These are phyloP conservation scores for Muscina levida DNA, from an alignment of 2,888 invertebrate species.

Conservation along the genomic window DNA sequence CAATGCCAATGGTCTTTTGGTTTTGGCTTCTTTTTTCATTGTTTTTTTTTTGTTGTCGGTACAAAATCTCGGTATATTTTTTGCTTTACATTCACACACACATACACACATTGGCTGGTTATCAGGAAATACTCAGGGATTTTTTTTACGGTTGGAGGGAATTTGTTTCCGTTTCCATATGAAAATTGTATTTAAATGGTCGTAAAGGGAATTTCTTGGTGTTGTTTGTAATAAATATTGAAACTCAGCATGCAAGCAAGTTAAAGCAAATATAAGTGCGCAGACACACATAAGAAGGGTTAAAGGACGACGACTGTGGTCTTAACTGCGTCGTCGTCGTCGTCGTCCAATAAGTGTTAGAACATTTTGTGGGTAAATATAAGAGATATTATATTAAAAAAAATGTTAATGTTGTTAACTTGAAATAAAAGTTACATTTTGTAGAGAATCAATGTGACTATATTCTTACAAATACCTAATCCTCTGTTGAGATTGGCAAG, in stretches of 20 bases:
- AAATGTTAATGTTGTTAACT: no score
- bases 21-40: conserved; percentile 28
- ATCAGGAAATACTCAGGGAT: conserved; percentile 3
- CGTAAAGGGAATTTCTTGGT: conserved; percentile 63
- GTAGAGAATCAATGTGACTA: no score
- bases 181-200: conserved; percentile 62
- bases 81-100: background rate
- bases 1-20: conserved; percentile 40
- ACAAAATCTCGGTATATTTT: conserved; percentile 63
- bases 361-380: conserved; percentile 16
- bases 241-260: conserved; percentile 39
- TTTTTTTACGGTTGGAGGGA: conserved; percentile 29
- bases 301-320: conserved; percentile 40
- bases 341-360: conserved; percentile 1
- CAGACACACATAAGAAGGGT: conserved; percentile 30
- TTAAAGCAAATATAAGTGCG: background rate
- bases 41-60: conserved; percentile 47
- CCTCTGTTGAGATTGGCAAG: no score
- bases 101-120: background rate
- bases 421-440: no score
- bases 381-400: no score
- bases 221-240: conserved; percentile 46
- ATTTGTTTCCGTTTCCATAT: conserved; percentile 46
- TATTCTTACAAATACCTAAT: no score
- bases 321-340: background rate